Evolutionary conservation across 2,888 invertebrate species (phyloP).

Genomic region (Lapara coniferarum): DNA sequence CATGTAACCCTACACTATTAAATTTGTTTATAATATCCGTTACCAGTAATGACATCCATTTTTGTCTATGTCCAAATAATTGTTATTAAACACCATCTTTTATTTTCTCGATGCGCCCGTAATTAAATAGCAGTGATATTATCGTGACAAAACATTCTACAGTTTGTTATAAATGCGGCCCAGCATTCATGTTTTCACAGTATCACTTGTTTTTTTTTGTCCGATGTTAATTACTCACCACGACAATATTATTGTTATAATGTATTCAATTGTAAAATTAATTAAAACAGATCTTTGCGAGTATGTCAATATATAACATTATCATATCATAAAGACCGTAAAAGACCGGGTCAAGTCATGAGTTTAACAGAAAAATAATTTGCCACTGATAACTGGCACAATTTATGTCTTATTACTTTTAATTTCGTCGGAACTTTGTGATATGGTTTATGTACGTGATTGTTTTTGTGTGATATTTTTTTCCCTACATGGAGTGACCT

Average conservation of each 20-base stretch:
- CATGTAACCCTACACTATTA: neutral
- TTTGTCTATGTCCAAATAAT: neutral
- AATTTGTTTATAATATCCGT: neutral
- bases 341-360: conserved; percentile 61
- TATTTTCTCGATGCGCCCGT: neutral
- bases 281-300: conserved; percentile 49
- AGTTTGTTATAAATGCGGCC: neutral
- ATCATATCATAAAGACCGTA: conserved; percentile 48
- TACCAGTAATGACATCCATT: neutral
- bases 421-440: conserved; percentile 38
- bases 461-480: neutral
- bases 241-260: conserved; percentile 38
- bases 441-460: conserved; percentile 41
- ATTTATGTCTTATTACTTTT: conserved; percentile 62
- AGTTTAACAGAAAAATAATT: conserved; percentile 78
- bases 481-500: too few relatives aligned
- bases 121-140: conserved; percentile 15
- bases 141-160: conserved; percentile 9
- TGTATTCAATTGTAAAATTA: conserved; percentile 51
- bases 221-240: conserved; percentile 36
- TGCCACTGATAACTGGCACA: conserved; percentile 69
- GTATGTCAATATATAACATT: conserved; percentile 47
- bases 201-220: conserved; percentile 31
- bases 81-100: neutral
- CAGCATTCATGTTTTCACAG: conserved; percentile 27